Conservation (phyloP, 2,888 invertebrate genomes). For the Epistrophe grossulariae region DNA sequence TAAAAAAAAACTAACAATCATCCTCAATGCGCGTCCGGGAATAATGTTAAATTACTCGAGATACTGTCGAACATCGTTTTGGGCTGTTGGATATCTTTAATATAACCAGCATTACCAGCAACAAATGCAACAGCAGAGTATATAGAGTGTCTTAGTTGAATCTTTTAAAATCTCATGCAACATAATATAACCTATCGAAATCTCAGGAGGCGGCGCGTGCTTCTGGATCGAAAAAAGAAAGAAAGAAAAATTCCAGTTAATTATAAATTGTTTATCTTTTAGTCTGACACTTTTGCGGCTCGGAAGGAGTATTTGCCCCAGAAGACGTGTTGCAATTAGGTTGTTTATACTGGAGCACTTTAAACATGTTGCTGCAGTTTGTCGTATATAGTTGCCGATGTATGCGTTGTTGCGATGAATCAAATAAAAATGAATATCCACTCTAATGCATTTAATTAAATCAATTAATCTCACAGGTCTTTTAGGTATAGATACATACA, state of each 20-base stretch:
- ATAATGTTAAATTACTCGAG: conserved; percentile 50
- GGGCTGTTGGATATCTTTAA: conserved; percentile 30
- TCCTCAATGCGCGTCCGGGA: conserved; percentile 47
- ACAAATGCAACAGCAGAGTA: not conserved
- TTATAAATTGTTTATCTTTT: conserved; percentile 67
- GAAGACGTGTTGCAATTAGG: conserved; percentile 52
- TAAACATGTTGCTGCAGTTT: conserved; percentile 10
- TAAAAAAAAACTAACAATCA: conserved; percentile 30
- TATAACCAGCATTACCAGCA: not conserved
- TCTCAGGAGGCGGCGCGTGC: conserved; percentile 32
- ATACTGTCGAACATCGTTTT: conserved; percentile 59
- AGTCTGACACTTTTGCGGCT: conserved; percentile 56
- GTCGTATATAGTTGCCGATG: not conserved
- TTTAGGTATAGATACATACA: no score
- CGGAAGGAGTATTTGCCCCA: not conserved
- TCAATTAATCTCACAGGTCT: conserved; percentile 66
- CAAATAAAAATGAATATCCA: conserved; percentile 36
- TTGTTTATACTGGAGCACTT: conserved; percentile 41
- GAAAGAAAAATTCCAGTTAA: conserved; percentile 37
- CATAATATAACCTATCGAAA: not conserved
- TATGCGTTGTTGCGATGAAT: not conserved
- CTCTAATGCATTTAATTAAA: conserved; percentile 72
- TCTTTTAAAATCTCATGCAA: not conserved
- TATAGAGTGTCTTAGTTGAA: not conserved
- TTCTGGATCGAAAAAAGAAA: conserved; percentile 2